A percentile compares a stretch with the other conserved stretches of the same genome.
Conservation (phyloP, 1,140 invertebrate species). For the Hermatobates lingyangjiaoensis region DNA sequence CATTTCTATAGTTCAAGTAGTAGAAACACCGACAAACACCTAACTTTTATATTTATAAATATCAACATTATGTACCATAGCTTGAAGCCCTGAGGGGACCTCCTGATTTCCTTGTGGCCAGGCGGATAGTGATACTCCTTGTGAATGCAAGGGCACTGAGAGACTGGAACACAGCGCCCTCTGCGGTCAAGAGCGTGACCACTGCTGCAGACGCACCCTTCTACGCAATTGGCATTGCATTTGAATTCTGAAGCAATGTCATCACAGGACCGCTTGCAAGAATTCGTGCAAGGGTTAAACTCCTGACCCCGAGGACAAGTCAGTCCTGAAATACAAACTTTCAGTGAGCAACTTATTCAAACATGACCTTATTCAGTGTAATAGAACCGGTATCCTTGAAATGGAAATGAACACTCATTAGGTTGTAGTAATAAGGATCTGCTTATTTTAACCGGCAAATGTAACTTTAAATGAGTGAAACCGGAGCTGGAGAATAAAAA, state of each 20-base stretch:
- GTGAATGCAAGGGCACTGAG: slow-evolving; percentile 53
- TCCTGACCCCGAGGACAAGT: slow-evolving; percentile 56
- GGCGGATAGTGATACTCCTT: slow-evolving; percentile 49
- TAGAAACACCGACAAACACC: neutral
- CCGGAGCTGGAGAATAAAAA: no score
- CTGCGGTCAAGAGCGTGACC: slow-evolving; percentile 48
- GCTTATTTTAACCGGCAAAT: no score
- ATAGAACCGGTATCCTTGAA: no score
- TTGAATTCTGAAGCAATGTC: slow-evolving; percentile 30
- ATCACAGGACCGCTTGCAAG: slow-evolving; percentile 47
- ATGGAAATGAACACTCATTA: no score
- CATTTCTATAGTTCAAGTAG: neutral
- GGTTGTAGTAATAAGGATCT: no score
- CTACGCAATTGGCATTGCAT: slow-evolving; percentile 46
- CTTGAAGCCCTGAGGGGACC: slow-evolving; percentile 39
- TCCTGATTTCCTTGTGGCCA: slow-evolving; percentile 50
- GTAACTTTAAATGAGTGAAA: no score
- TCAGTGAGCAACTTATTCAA: no score
- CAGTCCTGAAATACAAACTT: slow-evolving; percentile 29
- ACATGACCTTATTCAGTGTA: no score
- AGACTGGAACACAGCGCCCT: slow-evolving; percentile 55
- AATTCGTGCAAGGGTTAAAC: slow-evolving; percentile 58
- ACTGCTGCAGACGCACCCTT: slow-evolving; percentile 69
- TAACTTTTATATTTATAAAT: neutral
- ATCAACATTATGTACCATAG: slow-evolving; percentile 35